phyloP scores from a whole-genome alignment of 2,113 vertebrate species.

The Petaurus breviceps region DNA sequence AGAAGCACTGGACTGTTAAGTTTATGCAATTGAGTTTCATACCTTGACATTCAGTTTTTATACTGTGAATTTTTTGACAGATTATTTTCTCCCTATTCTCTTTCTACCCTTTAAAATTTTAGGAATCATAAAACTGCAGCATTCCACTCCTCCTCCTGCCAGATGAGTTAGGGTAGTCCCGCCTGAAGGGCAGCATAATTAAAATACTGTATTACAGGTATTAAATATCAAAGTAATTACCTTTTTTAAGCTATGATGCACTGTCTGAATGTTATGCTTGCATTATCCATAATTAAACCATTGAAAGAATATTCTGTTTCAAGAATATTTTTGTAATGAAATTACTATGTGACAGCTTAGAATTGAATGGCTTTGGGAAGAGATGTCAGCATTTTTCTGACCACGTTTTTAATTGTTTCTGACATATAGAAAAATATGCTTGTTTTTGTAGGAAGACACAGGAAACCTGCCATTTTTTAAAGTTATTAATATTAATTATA shows the following conservation, averaged over 20 bases:
- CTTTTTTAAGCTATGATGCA: background rate
- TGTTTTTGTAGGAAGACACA: slow-evolving; percentile 40
- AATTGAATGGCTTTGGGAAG: slow-evolving; percentile 10
- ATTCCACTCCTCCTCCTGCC: slow-evolving; percentile 7
- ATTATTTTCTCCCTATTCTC: slow-evolving; percentile 43
- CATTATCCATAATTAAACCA: background rate
- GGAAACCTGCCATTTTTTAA: slow-evolving; percentile 29
- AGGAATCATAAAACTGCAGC: slow-evolving; percentile 23
- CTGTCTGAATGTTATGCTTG: slow-evolving; percentile 9
- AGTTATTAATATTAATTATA: slow-evolving; percentile 43
- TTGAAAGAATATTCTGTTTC: slow-evolving; percentile 22
- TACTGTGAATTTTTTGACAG: slow-evolving; percentile 1
- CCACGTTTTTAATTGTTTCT: slow-evolving; percentile 44
- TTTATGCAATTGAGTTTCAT: slow-evolving; percentile 8
- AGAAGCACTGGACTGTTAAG: slow-evolving; percentile 8
- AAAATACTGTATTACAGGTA: slow-evolving; percentile 18
- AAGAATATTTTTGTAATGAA: slow-evolving; percentile 33
- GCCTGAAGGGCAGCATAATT: background rate
- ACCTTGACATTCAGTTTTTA: slow-evolving; percentile 18
- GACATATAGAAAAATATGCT: slow-evolving; percentile 50
- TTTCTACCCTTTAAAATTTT: slow-evolving; percentile 15
- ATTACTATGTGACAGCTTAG: slow-evolving; percentile 23
- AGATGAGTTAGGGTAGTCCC: slow-evolving; percentile 31
- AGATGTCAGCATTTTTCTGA: slow-evolving; percentile 40
- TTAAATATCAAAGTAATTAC: slow-evolving; percentile 37